Evolutionary conservation across 1,140 invertebrate genomes (phyloP).

Genomic region (Lepidotrigona ventralis): DNA sequence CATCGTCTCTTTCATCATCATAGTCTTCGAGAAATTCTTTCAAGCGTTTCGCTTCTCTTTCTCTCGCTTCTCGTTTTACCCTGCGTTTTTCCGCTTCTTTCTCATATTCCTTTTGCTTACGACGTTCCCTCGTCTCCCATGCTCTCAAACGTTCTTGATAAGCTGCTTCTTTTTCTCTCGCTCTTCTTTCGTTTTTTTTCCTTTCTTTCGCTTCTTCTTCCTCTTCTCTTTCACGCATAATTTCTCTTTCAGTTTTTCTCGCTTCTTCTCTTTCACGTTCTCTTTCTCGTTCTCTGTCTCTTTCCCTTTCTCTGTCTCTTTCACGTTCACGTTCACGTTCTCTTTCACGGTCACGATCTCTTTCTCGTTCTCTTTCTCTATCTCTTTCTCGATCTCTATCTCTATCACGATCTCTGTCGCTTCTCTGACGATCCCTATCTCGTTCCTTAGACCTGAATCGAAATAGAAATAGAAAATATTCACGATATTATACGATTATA

Average conservation of each 20-base stretch:
- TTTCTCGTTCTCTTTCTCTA: slow-evolving; percentile 67
- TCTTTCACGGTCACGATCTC: slow-evolving; percentile 70
- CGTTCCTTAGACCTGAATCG: slow-evolving; percentile 73
- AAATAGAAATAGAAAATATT: slow-evolving; percentile 2
- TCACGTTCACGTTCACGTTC: slow-evolving; percentile 73
- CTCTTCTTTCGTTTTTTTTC: slow-evolving; percentile 93
- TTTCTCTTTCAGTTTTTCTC: slow-evolving; percentile 82
- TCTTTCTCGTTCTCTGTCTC: slow-evolving; percentile 72
- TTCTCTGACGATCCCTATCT: slow-evolving; percentile 78
- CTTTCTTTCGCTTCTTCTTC: slow-evolving; percentile 95
- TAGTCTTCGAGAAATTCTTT: slow-evolving; percentile 99
- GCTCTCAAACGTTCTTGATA: slow-evolving; percentile 92
- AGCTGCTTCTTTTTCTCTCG: slow-evolving; percentile 95
- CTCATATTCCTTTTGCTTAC: slow-evolving; percentile 95
- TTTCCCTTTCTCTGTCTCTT: slow-evolving; percentile 70
- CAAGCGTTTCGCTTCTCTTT: slow-evolving; percentile 94
- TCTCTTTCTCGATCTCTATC: slow-evolving; percentile 75
- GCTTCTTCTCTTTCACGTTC: slow-evolving; percentile 79
- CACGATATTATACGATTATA: neutral
- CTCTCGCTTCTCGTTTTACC: slow-evolving; percentile 90
- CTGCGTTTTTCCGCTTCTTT: slow-evolving; percentile 93
- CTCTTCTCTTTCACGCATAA: slow-evolving; percentile 89
- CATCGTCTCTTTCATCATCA: slow-evolving; percentile 97
- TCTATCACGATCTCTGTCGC: slow-evolving; percentile 78
- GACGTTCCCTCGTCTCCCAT: slow-evolving; percentile 96